Evolutionary conservation across 2,888 invertebrate genomes (phyloP), one percentile per base, ranked within the genome.

Genomic region (Ganaspis brasiliensis): DNA sequence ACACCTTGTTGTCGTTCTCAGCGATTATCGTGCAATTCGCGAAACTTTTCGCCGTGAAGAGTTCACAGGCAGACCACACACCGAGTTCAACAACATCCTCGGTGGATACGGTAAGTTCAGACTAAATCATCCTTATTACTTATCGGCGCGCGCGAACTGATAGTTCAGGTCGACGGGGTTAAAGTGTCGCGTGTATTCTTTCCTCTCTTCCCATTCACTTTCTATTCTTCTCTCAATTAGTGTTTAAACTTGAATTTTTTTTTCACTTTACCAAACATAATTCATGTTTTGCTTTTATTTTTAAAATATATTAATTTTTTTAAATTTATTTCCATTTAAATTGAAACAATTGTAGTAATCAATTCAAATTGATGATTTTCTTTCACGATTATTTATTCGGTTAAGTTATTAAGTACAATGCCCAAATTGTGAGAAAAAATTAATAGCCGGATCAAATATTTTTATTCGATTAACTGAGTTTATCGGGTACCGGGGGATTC

Each of bases 51-150:
- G 96, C 16, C 94, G 95, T 72, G 97, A 97, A 88, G 97, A 96
- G 88, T 97, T 98, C 92, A 96, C 97, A 83, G 97, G 97, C 76
- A 94, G 98, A 75, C 98, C 98, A 77, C 95, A 94, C 89, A 97
- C 96, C 37, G 97, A 97, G 79, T 95, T 98, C 89, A 96, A 95
- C 93, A 95, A 95, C 88, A 96, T 97, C 73, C 93, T 98, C 73
- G 97, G 96, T 88, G 97, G 97, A 87, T 97, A 97, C 85, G 98
- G 98, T 98, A 92, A 96, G 96, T 94, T 74, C 56, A 59, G 21
- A 37, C 24, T 26, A 37, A 31, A 56, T 12, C 21, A 52, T 40
- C 16, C 49, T 24, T 73, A n/a, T 31, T 73, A 21, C 26, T 16
- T 26, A 45, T 49, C 49, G 56, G 59, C 40, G 35, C 67, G 56